phyloP scores from a whole-genome alignment of 2,888 invertebrate species.

The Lepidochitona cinerea region DNA sequence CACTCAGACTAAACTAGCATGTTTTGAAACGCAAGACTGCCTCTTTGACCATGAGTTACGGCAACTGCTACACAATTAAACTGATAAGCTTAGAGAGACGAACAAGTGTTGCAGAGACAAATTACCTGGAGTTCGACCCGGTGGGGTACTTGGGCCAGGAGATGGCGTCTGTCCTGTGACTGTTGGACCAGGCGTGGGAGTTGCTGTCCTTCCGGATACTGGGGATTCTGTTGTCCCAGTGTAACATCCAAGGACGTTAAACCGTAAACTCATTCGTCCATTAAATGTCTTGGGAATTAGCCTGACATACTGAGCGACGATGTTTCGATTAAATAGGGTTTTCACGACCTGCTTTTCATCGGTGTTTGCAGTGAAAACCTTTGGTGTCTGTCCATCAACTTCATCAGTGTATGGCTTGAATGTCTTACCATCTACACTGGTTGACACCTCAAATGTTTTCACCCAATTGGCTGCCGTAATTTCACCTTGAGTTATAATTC shows the following conservation, averaged over 20 bases:
- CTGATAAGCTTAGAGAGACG: no score
- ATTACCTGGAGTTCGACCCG: no score
- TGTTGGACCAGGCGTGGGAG: neutral
- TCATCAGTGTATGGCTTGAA: constrained; percentile 46
- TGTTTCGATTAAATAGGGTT: constrained; percentile 53
- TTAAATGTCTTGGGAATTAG: constrained; percentile 43
- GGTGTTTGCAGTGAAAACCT: constrained; percentile 43
- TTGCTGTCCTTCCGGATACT: neutral
- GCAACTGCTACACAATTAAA: no score
- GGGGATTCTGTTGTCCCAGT: constrained; percentile 14
- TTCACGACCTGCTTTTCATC: constrained; percentile 41
- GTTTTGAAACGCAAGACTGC: no score
- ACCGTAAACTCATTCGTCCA: constrained; percentile 39
- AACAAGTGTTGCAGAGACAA: no score
- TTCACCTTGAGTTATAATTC: constrained; percentile 53
- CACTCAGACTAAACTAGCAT: no score
- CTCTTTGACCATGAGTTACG: no score
- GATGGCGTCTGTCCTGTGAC: constrained; percentile 20
- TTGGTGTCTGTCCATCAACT: constrained; percentile 38
- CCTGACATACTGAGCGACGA: constrained; percentile 48
- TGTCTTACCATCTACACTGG: constrained; percentile 47
- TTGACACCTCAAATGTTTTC: constrained; percentile 40
- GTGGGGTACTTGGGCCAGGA: neutral
- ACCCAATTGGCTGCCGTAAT: constrained; percentile 42
- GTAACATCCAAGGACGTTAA: constrained; percentile 52